Base-by-base conservation (phyloP, 2,888 invertebrate species). In the Alsophila aescularia region DNA sequence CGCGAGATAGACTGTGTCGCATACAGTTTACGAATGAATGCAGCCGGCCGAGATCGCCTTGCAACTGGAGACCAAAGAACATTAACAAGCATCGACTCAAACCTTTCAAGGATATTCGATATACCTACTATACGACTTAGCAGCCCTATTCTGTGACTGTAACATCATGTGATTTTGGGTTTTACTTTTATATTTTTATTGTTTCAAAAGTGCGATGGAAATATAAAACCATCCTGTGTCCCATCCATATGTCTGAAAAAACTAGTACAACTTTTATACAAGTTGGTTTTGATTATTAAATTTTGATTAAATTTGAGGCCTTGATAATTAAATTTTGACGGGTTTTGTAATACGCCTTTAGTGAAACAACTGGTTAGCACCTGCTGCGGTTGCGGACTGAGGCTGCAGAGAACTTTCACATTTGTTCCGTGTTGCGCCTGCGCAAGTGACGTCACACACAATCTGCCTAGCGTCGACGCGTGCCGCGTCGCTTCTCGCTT, bases 361-460 rank as follows among this genome's bases (percentile, higher is more conserved):
- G 70, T 68, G 71, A 76, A 79, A 79, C 77, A 79, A 83, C 77
- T 79, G 73, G 74, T 84, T 83, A 81, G 78, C 83, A 87, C 81
- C 83, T 85, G 83, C 72, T 79, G 73, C 69, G 78, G 73, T 72
- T 77, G 81, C 72, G 72, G 70, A 75, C 72, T 81, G 79, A 66
- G 77, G 77, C 79, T 77, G 77, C 76, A 62, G 72, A 77, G 84
- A 89, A 90, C 90, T 90, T 90, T 90, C 90, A 90, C 90, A 90
- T 90, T 89, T 83, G 82, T 79, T 84, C 73, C 70, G 78, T 77
- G 82, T 85, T 85, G 85, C 83, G 86, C 77, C 76, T 70, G 75
- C 70, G 77, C 76, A 45, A 66, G 64, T 87, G 88, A 87, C 87
- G 87, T 86, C 89, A 87, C 76, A 63, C 89, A 87, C 76, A 63